Percentiles rank a stretch among this genome's conserved stretches.
phyloP scores from a whole-genome alignment of 2,113 vertebrate genomes.

The Podarcis cretensis region DNA sequence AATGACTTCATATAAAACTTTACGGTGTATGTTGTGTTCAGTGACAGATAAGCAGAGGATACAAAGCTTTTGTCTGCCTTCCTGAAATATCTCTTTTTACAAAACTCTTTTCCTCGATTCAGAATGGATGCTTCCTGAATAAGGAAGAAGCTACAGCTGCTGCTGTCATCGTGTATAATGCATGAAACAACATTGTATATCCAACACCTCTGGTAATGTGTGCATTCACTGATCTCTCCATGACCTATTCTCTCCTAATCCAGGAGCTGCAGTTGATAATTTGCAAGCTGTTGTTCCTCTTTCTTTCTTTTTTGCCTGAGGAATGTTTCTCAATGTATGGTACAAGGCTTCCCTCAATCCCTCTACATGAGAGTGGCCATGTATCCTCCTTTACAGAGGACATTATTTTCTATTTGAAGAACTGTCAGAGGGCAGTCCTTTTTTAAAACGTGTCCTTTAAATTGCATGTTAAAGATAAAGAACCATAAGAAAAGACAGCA shows the following conservation, averaged over 20 bases:
- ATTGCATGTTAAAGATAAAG: too few relatives aligned
- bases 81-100: background rate
- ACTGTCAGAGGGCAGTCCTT: background rate
- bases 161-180: slow-evolving; percentile 16
- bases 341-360: too few relatives aligned
- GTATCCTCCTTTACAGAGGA: too few relatives aligned
- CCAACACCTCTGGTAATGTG: background rate
- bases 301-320: background rate
- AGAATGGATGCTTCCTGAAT: background rate
- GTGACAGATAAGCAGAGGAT: background rate
- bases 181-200: slow-evolving; percentile 11
- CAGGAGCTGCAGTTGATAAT: slow-evolving; percentile 16
- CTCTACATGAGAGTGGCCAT: too few relatives aligned
- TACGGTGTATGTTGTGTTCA: background rate
- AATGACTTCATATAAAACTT: too few relatives aligned
- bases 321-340: slow-evolving; percentile 13
- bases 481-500: too few relatives aligned
- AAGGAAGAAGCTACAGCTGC: background rate
- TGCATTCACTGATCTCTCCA: background rate
- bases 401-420: background rate
- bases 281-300: slow-evolving; percentile 1
- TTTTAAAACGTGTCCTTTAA: too few relatives aligned
- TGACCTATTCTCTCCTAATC: slow-evolving; percentile 24
- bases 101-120: background rate
- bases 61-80: background rate